phyloP scores from a whole-genome alignment of 2,113 vertebrate genomes.

The Ailuropoda melanoleuca region DNA sequence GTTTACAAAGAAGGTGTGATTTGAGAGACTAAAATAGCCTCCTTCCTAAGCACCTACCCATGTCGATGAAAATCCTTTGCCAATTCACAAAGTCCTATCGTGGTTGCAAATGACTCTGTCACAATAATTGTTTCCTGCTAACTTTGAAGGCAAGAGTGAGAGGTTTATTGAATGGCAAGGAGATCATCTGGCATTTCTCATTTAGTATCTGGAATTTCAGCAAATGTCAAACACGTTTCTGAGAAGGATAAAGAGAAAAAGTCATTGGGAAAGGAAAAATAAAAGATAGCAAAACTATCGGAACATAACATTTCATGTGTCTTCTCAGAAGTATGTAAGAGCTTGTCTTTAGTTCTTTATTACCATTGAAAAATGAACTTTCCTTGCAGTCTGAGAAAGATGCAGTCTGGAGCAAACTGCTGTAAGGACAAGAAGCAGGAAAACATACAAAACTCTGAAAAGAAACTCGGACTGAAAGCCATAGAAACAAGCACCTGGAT shows the following conservation, averaged over 20 bases:
- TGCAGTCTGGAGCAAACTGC: not conserved
- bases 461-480: conserved; percentile 46
- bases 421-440: not conserved
- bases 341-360: conserved; percentile 24
- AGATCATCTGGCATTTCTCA: conserved; percentile 81
- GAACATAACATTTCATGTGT: conserved; percentile 40
- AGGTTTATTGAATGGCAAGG: conserved; percentile 79
- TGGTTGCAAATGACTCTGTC: conserved; percentile 79
- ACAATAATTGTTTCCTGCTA: conserved; percentile 83
- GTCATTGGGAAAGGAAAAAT: conserved; percentile 58
- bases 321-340: conserved; percentile 43
- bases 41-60: conserved; percentile 48
- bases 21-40: conserved; percentile 66
- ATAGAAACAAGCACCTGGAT: not conserved
- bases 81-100: conserved; percentile 73
- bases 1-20: conserved; percentile 69
- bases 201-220: conserved; percentile 75
- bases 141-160: conserved; percentile 79
- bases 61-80: conserved; percentile 65
- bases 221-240: conserved; percentile 74
- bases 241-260: conserved; percentile 74
- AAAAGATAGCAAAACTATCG: not conserved
- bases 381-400: not conserved
- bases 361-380: conserved; percentile 10
- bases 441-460: conserved; percentile 20